Evolutionary conservation across 2,113 vertebrate species (phyloP).

Genomic region (Gambusia affinis): DNA sequence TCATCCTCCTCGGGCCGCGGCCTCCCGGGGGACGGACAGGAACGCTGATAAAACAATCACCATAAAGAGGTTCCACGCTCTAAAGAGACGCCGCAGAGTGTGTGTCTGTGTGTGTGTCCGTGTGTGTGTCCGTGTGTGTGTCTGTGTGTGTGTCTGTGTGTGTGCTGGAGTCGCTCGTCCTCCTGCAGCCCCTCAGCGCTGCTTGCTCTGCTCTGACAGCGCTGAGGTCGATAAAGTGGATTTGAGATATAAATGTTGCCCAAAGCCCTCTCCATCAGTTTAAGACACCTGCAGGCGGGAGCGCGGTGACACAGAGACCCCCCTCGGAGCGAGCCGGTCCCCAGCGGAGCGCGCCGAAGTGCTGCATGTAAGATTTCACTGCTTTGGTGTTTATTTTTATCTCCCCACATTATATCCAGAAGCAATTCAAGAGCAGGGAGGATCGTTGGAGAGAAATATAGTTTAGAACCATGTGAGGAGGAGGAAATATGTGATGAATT

Average conservation of each 20-base stretch:
- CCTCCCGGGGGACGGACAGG: slow-evolving; percentile 67
- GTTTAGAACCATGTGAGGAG: slow-evolving; percentile 31
- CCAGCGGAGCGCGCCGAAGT: slow-evolving; percentile 17
- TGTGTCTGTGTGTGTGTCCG: slow-evolving; percentile 1
- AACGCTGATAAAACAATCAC: slow-evolving; percentile 83
- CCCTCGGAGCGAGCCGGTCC: slow-evolving; percentile 39
- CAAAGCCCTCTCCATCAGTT: slow-evolving; percentile 72
- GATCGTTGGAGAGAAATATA: slow-evolving; percentile 35
- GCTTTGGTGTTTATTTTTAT: slow-evolving; percentile 55
- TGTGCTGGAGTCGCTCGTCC: slow-evolving; percentile 65
- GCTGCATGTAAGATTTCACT: slow-evolving; percentile 37
- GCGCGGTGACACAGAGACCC: slow-evolving; percentile 51
- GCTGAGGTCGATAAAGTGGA: slow-evolving; percentile 78
- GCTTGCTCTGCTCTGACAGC: slow-evolving; percentile 59
- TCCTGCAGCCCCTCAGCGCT: slow-evolving; percentile 44
- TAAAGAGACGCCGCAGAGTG: slow-evolving; percentile 63
- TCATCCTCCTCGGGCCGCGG: slow-evolving; percentile 73
- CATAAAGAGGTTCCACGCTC: slow-evolving; percentile 78
- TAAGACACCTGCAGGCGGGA: slow-evolving; percentile 62
- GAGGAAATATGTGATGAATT: slow-evolving; percentile 52
- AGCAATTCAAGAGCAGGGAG: slow-evolving; percentile 51
- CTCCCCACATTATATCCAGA: slow-evolving; percentile 42
- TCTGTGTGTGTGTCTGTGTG: slow-evolving; percentile 26
- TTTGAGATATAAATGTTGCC: slow-evolving; percentile 81
- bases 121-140: no score